These are phyloP conservation scores for Podabrus alpinus DNA, from an alignment of 2,888 invertebrate genomes.

Conservation along the genomic window DNA sequence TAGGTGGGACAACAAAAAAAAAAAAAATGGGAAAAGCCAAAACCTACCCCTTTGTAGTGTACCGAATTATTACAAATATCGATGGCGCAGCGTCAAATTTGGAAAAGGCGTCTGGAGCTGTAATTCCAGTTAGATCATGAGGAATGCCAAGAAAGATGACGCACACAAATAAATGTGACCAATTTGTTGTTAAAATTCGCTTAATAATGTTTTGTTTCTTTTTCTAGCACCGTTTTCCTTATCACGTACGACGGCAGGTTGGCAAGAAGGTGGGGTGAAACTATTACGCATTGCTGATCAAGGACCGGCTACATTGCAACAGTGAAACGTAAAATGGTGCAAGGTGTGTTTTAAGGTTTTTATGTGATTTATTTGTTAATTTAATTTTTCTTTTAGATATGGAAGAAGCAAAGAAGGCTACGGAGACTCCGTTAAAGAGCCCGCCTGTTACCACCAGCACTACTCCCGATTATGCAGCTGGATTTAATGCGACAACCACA, in stretches of 20 bases:
- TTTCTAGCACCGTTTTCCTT: constrained; percentile 84
- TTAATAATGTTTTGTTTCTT: neutral
- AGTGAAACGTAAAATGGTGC: constrained; percentile 84
- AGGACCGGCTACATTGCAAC: constrained; percentile 80
- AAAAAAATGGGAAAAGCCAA: too few relatives aligned
- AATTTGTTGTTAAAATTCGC: neutral
- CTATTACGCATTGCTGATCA: constrained; percentile 92
- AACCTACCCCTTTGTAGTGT: too few relatives aligned
- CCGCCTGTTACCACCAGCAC: constrained; percentile 48
- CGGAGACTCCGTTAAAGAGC: constrained; percentile 53
- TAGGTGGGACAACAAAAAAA: too few relatives aligned
- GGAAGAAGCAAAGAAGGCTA: constrained; percentile 69
- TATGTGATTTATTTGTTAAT: neutral
- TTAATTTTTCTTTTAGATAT: constrained; percentile 55
- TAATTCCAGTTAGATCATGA: too few relatives aligned
- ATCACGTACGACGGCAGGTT: constrained; percentile 69
- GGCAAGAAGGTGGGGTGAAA: constrained; percentile 92
- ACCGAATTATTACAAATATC: too few relatives aligned
- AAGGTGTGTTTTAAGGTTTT: constrained; percentile 59
- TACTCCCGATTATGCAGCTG: constrained; percentile 85
- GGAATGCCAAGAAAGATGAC: too few relatives aligned
- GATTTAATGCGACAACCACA: constrained; percentile 66
- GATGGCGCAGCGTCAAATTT: too few relatives aligned
- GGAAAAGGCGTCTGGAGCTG: too few relatives aligned
- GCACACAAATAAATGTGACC: constrained; percentile 65